Evolutionary conservation across 2,888 invertebrate species (phyloP), one percentile per base, ranked within the genome.

Genomic region (Muscina levida): DNA sequence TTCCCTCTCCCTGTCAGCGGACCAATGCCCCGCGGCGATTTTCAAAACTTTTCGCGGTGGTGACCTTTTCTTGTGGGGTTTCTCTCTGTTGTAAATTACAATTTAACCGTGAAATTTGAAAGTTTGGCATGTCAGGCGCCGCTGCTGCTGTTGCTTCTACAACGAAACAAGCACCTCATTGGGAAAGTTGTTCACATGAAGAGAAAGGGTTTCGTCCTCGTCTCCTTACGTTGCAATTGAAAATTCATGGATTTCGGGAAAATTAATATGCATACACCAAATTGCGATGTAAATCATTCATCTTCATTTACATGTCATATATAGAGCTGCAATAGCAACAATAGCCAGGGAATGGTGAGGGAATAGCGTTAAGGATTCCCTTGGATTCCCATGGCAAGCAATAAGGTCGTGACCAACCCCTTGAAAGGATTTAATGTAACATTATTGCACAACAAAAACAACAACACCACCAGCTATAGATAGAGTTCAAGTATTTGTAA

Each of bases 221-320:
- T 31, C 31, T 59, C 8, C n/a, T n/a, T n/a, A n/a, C n/a, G n/a
- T n/a, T 42, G 42, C 42, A 42, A 15, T 42, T 62, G 37, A 24
- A 22, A 66, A 56, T 71, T 48, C 68, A 79, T 75, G 62, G 39
- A 56, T 71, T 48, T 59, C 72, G 72, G 62, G 39, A 79, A 53
- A 71, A 72, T 65, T 39, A 44, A 72, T 66, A 53, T 74, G 74
- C 73, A 71, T 59, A 59, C 59, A 62, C 46, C 24, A 72, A 77
- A 81, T 68, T 74, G 74, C 77, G 73, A 77, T 82, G 72, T 82
- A 81, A 81, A 82, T 72, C 81, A 77, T 83, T 76, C 73, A 77
- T 83, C 82, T 82, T 83, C 77, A 81, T 82, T 74, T 82, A 57
- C 83, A 81, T 82, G 82, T 81, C 83, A 82, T 74, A 82, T 75